Conservation (phyloP, 2,797 vertebrate genomes). For the Caiman crocodilus region DNA sequence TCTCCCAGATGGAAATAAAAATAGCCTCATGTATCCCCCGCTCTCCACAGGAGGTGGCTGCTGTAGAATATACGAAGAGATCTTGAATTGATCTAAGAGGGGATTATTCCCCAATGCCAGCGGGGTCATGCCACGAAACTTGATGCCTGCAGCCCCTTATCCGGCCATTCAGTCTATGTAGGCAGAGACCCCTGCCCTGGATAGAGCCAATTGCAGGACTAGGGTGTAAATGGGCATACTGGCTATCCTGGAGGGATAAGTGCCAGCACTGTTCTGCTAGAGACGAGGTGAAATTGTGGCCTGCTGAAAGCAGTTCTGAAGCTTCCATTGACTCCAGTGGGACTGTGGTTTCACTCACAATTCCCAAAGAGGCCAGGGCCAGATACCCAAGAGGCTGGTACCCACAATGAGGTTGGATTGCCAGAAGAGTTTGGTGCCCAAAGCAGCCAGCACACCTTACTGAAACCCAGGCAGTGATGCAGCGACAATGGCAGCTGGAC, state of each 20-base stretch:
- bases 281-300: neutral
- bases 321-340: neutral
- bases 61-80: conserved; percentile 29
- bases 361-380: neutral
- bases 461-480: neutral
- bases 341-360: neutral
- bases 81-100: conserved; percentile 8
- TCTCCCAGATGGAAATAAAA: conserved; percentile 73
- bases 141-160: neutral
- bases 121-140: neutral
- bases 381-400: neutral
- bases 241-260: neutral
- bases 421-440: neutral
- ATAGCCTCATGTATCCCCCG: conserved; percentile 49
- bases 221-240: neutral
- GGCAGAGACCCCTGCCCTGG: neutral
- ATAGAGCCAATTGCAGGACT: neutral
- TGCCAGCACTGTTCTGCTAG: neutral
- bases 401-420: fast-evolving
- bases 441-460: neutral
- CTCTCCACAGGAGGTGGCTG: neutral
- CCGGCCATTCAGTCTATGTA: fast-evolving
- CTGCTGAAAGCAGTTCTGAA: neutral
- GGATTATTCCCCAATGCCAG: neutral
- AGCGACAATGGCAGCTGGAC: neutral